A percentile compares a stretch with the other conserved stretches of the same genome.
phyloP scores from a whole-genome alignment of 2,888 invertebrate genomes.

The Anthoptus insignis region DNA sequence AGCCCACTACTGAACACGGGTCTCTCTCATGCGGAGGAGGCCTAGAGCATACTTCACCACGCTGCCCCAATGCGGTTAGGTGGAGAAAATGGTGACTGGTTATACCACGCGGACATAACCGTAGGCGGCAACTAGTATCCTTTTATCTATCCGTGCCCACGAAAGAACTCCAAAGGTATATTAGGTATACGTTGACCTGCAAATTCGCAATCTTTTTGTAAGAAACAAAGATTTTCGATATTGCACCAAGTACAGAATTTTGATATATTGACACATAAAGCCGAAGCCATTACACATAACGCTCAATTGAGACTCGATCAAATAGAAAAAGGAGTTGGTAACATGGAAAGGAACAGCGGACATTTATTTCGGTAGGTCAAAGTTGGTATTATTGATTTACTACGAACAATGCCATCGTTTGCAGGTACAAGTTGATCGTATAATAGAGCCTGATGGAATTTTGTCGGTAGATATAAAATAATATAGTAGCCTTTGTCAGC shows the following conservation, averaged over 20 bases:
- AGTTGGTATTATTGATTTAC: conserved; percentile 20
- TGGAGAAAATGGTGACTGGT: too few species aligned
- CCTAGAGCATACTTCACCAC: too few species aligned
- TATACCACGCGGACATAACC: too few species aligned
- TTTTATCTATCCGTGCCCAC: not conserved
- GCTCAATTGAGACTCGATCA: conserved; percentile 35
- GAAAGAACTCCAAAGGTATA: not conserved
- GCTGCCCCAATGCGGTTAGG: too few species aligned
- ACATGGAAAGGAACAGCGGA: conserved; percentile 24
- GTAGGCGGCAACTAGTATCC: too few species aligned
- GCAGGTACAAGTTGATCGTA: conserved; percentile 19
- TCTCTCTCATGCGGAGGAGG: too few species aligned
- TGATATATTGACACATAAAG: conserved; percentile 32
- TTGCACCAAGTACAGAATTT: conserved; percentile 21
- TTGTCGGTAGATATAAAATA: too few species aligned
- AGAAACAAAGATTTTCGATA: conserved; percentile 19
- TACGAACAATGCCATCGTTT: conserved; percentile 11
- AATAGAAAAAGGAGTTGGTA: conserved; percentile 38
- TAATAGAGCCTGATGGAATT: conserved; percentile 23
- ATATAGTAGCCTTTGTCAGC: not conserved
- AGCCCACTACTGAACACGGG: too few species aligned
- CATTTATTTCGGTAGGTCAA: conserved; percentile 33
- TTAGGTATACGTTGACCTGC: not conserved
- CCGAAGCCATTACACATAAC: conserved; percentile 34
- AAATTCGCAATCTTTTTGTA: not conserved